Conservation (phyloP, 2,888 invertebrate genomes). For the Gnatocerus cornutus region DNA sequence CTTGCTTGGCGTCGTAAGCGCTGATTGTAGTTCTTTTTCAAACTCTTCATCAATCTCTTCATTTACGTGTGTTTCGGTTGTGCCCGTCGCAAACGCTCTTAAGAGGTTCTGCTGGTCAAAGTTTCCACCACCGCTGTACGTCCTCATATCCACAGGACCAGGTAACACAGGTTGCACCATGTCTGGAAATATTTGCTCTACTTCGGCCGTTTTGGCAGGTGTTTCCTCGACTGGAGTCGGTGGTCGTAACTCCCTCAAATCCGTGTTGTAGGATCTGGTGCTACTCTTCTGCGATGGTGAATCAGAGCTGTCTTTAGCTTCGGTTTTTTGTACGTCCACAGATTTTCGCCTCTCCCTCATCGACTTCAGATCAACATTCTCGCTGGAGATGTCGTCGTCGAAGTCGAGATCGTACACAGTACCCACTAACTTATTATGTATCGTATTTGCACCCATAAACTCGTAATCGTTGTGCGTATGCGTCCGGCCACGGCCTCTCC, state of each 20-base stretch:
- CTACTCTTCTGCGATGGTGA: slow-evolving; percentile 69
- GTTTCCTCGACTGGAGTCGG: slow-evolving; percentile 71
- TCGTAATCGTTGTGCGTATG: slow-evolving; percentile 64
- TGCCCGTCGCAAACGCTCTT: slow-evolving; percentile 79
- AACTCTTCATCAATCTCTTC: slow-evolving; percentile 85
- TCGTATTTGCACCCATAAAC: slow-evolving; percentile 79
- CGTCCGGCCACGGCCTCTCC: slow-evolving; percentile 61
- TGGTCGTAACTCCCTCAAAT: slow-evolving; percentile 71
- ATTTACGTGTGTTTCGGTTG: slow-evolving; percentile 80
- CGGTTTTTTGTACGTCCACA: slow-evolving; percentile 78
- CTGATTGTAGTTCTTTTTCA: slow-evolving; percentile 83
- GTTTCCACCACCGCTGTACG: slow-evolving; percentile 77
- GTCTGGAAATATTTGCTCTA: slow-evolving; percentile 72
- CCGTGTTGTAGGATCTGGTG: slow-evolving; percentile 66
- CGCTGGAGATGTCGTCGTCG: slow-evolving; percentile 86
- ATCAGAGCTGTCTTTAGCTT: slow-evolving; percentile 61
- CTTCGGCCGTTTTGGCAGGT: slow-evolving; percentile 60
- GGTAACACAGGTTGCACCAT: slow-evolving; percentile 84
- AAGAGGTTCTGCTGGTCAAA: slow-evolving; percentile 77
- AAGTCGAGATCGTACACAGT: slow-evolving; percentile 92
- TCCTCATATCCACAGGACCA: slow-evolving; percentile 92
- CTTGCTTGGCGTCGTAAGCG: slow-evolving; percentile 76
- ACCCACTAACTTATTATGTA: slow-evolving; percentile 86
- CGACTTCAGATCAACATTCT: slow-evolving; percentile 82
- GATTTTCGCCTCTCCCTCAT: slow-evolving; percentile 87